Evolutionary conservation across 2,797 vertebrate species (phyloP).

Genomic region (Tadarida brasiliensis): DNA sequence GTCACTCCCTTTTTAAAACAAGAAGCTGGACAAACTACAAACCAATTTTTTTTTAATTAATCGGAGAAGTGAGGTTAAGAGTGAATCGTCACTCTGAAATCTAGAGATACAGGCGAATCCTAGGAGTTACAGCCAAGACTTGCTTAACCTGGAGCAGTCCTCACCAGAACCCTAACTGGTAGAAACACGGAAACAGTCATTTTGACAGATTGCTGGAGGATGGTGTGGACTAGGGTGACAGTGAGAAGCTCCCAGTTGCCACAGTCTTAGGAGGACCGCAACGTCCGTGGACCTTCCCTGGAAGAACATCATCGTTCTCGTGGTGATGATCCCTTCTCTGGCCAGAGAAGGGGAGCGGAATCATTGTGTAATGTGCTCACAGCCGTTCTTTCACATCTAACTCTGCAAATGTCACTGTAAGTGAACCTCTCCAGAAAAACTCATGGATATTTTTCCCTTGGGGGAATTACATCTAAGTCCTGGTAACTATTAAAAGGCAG

Average conservation of each 20-base stretch:
- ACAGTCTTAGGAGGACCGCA: not conserved
- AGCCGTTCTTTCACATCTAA: constrained; percentile 56
- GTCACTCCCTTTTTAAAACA: not conserved
- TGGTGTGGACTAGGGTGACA: not conserved
- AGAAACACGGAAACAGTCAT: not conserved
- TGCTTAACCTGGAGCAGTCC: not conserved
- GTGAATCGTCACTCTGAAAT: not conserved
- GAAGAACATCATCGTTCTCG: not conserved
- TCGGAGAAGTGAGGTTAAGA: not conserved
- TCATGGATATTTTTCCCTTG: not conserved
- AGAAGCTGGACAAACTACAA: not conserved
- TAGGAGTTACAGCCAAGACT: not conserved
- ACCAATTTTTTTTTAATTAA: not conserved
- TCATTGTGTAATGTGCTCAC: not conserved
- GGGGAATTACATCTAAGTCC: constrained; percentile 23
- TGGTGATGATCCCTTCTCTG: not conserved
- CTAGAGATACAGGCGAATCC: not conserved
- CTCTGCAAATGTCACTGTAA: not conserved
- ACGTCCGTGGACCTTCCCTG: not conserved
- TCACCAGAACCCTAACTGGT: not conserved
- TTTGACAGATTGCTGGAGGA: not conserved
- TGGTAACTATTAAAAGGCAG: constrained; percentile 14
- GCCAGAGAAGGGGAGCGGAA: not conserved
- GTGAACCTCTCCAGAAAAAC: constrained; percentile 62
- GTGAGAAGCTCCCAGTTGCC: not conserved